Evolutionary conservation across 2,888 invertebrate genomes (phyloP).

Genomic region (Incurvaria masculella): DNA sequence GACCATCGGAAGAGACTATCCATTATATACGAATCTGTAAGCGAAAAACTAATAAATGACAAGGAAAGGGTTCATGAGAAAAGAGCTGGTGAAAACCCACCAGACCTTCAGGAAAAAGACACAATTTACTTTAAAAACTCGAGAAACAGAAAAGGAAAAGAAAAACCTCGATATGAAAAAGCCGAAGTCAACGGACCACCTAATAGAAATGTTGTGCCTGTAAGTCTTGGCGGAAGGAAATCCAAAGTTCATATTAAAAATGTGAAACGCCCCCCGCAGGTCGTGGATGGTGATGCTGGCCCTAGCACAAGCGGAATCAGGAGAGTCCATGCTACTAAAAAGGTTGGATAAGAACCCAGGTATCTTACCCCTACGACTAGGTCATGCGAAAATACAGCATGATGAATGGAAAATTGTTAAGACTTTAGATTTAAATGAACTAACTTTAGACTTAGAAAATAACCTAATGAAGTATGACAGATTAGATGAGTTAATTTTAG

Average conservation of each 20-base stretch:
- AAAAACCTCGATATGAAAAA: background rate
- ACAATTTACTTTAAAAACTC: background rate
- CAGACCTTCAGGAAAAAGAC: no score
- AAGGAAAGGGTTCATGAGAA: no score
- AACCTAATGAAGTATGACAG: background rate
- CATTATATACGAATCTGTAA: no score
- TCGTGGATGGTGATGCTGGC: background rate
- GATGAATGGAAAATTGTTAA: background rate
- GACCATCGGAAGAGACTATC: no score
- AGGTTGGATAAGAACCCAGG: background rate
- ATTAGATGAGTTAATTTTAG: background rate
- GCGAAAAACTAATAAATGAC: no score
- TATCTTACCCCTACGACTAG: background rate
- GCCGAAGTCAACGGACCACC: background rate
- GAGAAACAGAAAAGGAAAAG: background rate
- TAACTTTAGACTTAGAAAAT: background rate
- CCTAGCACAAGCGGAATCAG: background rate
- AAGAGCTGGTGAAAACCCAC: no score
- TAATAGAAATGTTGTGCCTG: background rate
- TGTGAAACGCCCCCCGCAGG: background rate
- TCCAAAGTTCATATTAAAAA: background rate
- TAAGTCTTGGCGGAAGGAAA: background rate
- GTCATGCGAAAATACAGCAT: background rate
- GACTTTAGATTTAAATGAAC: background rate
- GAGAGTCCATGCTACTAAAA: background rate